Evolutionary conservation across 2,113 vertebrate species (phyloP), one percentile per base, ranked within the genome.

Genomic region (Hypomesus transpacificus): DNA sequence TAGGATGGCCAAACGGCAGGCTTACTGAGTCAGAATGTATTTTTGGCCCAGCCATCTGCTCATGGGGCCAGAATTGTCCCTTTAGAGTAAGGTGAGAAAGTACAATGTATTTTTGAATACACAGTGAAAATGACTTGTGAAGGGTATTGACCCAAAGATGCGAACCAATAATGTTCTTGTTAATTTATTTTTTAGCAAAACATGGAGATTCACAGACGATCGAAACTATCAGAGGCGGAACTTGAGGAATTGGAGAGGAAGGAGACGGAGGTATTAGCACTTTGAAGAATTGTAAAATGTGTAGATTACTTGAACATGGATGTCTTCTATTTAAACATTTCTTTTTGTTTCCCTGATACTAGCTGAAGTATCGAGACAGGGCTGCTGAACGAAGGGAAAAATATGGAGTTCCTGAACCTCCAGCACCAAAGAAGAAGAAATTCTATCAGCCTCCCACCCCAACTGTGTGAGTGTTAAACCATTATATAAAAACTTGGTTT

Each of bases 341-440:
- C 51, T 39, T 69, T 3, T 39, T 7, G 59, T 3, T 2, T n/a
- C n/a, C 70, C 28, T 28, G 22, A 14, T 20, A 53, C 31, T 84
- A 98, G 96, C 93, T 96, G 91, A 97, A 96, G 69, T 98, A 98
- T 89, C 93, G 96, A 90, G 96, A 98, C 88, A 81, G 95, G 75
- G 97, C 96, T 6, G 96, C 96, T 63, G 96, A 98, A 82, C 90
- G 96, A 76, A 90, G 96, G 69, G 95, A 96, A 83, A 98, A 98
- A 66, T 98, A 96, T 0, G 95, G 96, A 9, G 93, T 98, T 72
- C 94, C 95, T 0, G 95, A 97, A 77, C 95, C 96, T 22, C 95
- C 96, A 0, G 94, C 93, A 52, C 94, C 95, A 0, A 98, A 96
- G 77, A 94, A 95, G 87, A 96, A 94, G 90, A 96, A 95, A 85